phyloP scores from a whole-genome alignment of 2,797 vertebrate species.

The Poecilia wingei region DNA sequence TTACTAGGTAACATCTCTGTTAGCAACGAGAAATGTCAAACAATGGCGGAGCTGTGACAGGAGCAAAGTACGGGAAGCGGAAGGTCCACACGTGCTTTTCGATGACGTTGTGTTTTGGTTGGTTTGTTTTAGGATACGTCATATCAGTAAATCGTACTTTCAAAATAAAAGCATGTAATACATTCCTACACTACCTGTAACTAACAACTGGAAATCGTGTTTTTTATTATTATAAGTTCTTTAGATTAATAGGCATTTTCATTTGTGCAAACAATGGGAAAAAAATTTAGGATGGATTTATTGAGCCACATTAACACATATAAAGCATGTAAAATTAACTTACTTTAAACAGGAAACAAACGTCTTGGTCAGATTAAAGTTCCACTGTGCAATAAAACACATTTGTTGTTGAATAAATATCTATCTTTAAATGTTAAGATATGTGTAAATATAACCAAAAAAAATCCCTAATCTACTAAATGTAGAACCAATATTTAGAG shows the following conservation, averaged over 20 bases:
- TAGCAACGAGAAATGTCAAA: conserved; percentile 63
- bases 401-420: background rate
- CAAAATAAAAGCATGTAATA: conserved; percentile 3
- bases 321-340: background rate
- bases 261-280: background rate
- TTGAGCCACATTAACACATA: background rate
- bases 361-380: background rate
- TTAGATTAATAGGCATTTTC: background rate
- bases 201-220: too few species aligned
- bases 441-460: background rate
- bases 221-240: background rate
- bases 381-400: background rate
- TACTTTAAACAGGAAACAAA: background rate
- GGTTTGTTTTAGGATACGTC: background rate
- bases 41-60: conserved; percentile 51
- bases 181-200: background rate
- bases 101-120: conserved; percentile 56
- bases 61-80: conserved; percentile 69
- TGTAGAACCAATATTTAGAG: background rate
- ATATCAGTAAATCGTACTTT: background rate
- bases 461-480: background rate
- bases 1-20: conserved; percentile 51
- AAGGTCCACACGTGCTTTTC: conserved; percentile 64
- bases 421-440: background rate
- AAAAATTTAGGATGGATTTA: background rate